A percentile compares a stretch with the other conserved stretches of the same genome.
phyloP scores from a whole-genome alignment of 2,888 invertebrate species.

The Mimumesa dahlbomi region DNA sequence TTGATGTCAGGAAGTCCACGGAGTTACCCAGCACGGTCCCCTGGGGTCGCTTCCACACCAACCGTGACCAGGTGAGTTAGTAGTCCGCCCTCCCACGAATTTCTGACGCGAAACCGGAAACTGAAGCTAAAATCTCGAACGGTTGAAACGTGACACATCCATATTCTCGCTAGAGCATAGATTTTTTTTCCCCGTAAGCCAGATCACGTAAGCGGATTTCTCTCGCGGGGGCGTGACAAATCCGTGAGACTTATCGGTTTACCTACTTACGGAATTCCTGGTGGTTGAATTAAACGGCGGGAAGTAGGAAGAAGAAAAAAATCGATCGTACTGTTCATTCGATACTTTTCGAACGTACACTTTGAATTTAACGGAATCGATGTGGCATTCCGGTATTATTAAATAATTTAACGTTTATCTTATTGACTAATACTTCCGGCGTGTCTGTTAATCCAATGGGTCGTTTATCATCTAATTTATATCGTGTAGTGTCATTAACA shows the following conservation, averaged over 20 bases:
- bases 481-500: no score
- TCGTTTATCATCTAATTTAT: no score
- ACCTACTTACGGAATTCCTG: slow-evolving; percentile 50
- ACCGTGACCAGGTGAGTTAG: slow-evolving; percentile 74
- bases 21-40: slow-evolving; percentile 76
- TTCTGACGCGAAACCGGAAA: slow-evolving; percentile 28
- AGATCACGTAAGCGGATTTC: slow-evolving; percentile 62
- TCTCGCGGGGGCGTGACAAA: slow-evolving; percentile 53
- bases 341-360: neutral
- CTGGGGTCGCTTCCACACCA: slow-evolving; percentile 74
- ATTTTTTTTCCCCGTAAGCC: slow-evolving; percentile 52
- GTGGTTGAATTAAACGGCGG: slow-evolving; percentile 46
- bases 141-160: slow-evolving; percentile 44
- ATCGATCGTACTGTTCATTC: neutral
- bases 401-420: no score
- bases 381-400: no score
- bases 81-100: slow-evolving; percentile 30
- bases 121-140: slow-evolving; percentile 29
- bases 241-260: slow-evolving; percentile 62
- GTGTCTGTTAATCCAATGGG: no score
- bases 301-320: neutral
- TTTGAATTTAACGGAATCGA: no score
- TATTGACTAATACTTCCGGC: no score
- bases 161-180: slow-evolving; percentile 55
- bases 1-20: slow-evolving; percentile 79